Evolutionary conservation across 2,797 vertebrate species (phyloP), one percentile per base, ranked within the genome.

Genomic region (Schizothorax lantsangensis): DNA sequence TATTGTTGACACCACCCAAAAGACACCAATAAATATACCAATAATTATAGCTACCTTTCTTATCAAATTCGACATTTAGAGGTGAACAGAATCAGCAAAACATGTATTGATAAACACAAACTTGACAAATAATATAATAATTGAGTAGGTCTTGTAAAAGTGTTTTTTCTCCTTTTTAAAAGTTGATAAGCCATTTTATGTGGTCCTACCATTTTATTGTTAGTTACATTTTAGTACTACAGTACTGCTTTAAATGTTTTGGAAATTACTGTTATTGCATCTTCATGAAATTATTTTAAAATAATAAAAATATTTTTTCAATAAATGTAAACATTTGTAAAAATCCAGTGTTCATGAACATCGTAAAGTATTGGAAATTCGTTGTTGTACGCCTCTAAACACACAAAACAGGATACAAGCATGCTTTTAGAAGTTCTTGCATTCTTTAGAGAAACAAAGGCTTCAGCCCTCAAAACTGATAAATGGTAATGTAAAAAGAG

Each of bases 401-500:
- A 52, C 10, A 57, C 30, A 52, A 21, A 64, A 2, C 17, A 21
- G 26, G 11, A 77, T 19, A 23, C 17, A 71, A 45, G 57, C 59
- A 36, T 69, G 47, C 12, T 57, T 66, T 23, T 11, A 54, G 80
- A 23, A 40, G 8, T 36, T 66, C 10, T 64, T 45, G 10, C 40
- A 33, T 68, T 68, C 10, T 11, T 68, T 33, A 33, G 17, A 69
- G 45, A 54, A 47, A 47, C 23, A 72, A 52, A 47, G 21, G 14
- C 43, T n/a, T n/a, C 40, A 17, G 40, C 5, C 36, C 33, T 64
- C 54, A 26, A 52, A 78, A 19, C 73, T 40, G 47, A 69, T 69
- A 38, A 49, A 62, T 85, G 75, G 23, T 36, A 4, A 79, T 73
- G 75, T n/a, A 57, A 72, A 72, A 54, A 6, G n/a, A n/a, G n/a